Percentiles rank a stretch among this genome's conserved stretches.
Evolutionary conservation across 2,888 invertebrate species (phyloP).

Genomic region (Oithona nana): DNA sequence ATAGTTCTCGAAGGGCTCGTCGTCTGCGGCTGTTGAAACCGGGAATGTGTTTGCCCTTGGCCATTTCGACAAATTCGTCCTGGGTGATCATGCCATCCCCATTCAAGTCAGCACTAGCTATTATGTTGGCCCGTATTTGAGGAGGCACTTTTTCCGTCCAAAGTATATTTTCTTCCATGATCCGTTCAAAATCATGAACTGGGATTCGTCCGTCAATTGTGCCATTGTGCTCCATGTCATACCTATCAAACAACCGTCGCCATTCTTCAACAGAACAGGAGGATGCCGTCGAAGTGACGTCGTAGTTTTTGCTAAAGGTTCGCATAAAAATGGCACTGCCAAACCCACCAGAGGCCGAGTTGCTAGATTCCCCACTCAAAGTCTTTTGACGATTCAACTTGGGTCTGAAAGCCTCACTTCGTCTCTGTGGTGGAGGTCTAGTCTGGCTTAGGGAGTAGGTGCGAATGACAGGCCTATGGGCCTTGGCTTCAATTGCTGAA

Average conservation of each 20-base stretch:
- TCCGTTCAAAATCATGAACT: background rate
- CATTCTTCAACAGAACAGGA: constrained; percentile 4
- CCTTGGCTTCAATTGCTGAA: background rate
- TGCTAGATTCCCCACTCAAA: background rate
- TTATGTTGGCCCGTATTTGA: background rate
- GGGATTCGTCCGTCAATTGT: constrained; percentile 3
- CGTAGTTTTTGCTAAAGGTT: background rate
- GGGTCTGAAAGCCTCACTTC: background rate
- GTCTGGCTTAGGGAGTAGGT: background rate
- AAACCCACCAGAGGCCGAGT: background rate
- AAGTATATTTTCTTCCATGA: constrained; percentile 3
- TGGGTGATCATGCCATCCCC: constrained; percentile 5
- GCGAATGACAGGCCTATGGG: background rate
- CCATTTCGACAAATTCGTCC: constrained; percentile 11
- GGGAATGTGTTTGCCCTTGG: background rate
- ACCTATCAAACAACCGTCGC: constrained; percentile 3
- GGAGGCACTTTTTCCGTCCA: constrained; percentile 11
- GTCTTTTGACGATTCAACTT: background rate
- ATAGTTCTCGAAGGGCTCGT: constrained; percentile 10
- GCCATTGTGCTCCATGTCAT: constrained; percentile 4
- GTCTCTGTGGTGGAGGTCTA: background rate
- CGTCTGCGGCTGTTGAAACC: background rate
- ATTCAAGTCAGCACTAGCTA: constrained; percentile 2
- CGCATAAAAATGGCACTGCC: constrained; percentile 22
- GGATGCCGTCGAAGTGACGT: background rate